Percentiles rank a stretch among this genome's conserved stretches.
phyloP scores from a whole-genome alignment of 2,797 vertebrate genomes.

The Gymnodraco acuticeps region DNA sequence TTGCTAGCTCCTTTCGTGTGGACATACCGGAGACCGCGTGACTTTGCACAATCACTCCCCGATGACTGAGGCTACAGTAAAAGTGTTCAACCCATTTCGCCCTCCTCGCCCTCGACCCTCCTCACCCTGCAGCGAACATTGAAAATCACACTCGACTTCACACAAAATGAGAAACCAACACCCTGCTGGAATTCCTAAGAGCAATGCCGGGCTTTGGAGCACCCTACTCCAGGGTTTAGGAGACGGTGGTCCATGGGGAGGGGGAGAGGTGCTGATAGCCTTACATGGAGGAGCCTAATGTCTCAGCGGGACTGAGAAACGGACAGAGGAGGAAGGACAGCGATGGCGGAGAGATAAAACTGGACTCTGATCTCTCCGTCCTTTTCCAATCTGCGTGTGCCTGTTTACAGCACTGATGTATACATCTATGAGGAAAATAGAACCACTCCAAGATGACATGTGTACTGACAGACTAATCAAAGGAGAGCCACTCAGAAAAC shows the following conservation, averaged over 20 bases:
- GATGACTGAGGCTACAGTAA: constrained; percentile 46
- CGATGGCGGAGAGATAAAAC: constrained; percentile 16
- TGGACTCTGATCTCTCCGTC: constrained; percentile 69
- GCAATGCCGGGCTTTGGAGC: constrained; percentile 75
- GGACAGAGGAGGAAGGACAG: constrained; percentile 74
- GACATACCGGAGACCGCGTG: constrained; percentile 96
- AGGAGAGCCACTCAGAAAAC: constrained; percentile 46
- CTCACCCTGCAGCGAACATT: constrained; percentile 21
- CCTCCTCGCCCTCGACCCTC: constrained; percentile 23
- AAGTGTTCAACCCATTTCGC: constrained; percentile 89
- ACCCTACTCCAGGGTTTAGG: constrained; percentile 7
- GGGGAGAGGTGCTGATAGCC: constrained; percentile 55
- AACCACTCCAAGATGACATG: constrained; percentile 32
- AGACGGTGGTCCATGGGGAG: not conserved
- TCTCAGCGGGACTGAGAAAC: constrained; percentile 99
- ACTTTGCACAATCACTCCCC: constrained; percentile 90
- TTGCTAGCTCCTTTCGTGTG: constrained; percentile 97
- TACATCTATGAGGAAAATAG: constrained; percentile 82
- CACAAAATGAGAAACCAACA: constrained; percentile 21
- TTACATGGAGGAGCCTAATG: constrained; percentile 83
- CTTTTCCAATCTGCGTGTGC: constrained; percentile 91
- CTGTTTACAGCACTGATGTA: constrained; percentile 98
- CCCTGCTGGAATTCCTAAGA: constrained; percentile 74
- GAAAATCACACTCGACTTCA: constrained; percentile 20
- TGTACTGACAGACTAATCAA: constrained; percentile 27